Conservation (phyloP, 2,888 invertebrate genomes). For the Eristalis pertinax region DNA sequence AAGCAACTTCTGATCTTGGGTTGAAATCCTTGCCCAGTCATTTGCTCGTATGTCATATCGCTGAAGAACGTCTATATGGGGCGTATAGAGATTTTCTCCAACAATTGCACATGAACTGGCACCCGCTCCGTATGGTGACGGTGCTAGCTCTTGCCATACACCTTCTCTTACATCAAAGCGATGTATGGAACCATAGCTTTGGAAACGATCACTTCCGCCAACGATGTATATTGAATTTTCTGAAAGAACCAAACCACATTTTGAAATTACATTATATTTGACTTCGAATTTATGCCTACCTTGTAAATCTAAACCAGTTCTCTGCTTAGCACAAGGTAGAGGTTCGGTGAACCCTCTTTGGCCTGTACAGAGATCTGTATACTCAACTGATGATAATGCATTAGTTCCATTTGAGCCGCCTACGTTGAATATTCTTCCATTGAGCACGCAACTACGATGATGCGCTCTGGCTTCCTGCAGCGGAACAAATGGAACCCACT, state of each 20-base stretch:
- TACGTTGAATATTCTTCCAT: conserved; percentile 49
- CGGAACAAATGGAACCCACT: conserved; percentile 13
- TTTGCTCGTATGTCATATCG: conserved; percentile 40
- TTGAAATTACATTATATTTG: not conserved
- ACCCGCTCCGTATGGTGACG: conserved; percentile 36
- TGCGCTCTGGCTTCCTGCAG: not conserved
- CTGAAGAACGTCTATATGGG: conserved; percentile 21
- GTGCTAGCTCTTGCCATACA: conserved; percentile 59
- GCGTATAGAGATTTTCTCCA: conserved; percentile 60
- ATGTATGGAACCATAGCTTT: conserved; percentile 40
- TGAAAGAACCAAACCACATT: conserved; percentile 4
- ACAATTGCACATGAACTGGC: conserved; percentile 55
- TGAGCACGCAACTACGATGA: conserved; percentile 41
- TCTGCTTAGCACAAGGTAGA: not conserved
- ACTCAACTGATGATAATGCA: conserved; percentile 51
- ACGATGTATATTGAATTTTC: conserved; percentile 58
- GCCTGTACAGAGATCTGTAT: conserved; percentile 22
- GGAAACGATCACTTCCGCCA: conserved; percentile 58
- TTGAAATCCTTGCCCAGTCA: not conserved
- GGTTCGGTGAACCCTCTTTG: not conserved
- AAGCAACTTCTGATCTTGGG: too few relatives aligned
- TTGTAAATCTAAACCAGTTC: not conserved
- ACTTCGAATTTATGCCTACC: not conserved
- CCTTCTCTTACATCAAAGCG: conserved; percentile 64
- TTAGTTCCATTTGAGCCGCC: conserved; percentile 60